phyloP scores from a whole-genome alignment of 2,888 invertebrate genomes.

The Diploptera punctata region DNA sequence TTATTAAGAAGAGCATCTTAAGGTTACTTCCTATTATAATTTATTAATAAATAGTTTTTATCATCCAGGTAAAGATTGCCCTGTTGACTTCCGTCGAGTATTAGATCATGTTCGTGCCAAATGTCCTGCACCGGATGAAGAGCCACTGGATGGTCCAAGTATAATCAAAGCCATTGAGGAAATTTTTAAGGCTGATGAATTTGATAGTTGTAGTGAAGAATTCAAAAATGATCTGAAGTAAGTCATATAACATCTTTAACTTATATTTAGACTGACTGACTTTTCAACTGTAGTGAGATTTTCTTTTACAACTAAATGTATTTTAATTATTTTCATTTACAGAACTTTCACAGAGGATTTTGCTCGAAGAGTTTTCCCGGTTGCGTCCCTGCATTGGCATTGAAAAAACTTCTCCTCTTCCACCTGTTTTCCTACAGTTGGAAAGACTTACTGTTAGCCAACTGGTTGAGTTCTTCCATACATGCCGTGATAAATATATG shows the following conservation, averaged over 20 bases:
- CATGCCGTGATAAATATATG: conserved; percentile 88
- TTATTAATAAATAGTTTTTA: too few relatives aligned
- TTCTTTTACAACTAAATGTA: too few relatives aligned
- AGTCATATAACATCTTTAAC: too few relatives aligned
- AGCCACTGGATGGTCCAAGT: conserved; percentile 63
- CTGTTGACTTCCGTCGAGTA: conserved; percentile 86
- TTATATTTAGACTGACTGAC: too few relatives aligned
- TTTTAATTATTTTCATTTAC: too few relatives aligned
- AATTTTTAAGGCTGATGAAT: conserved; percentile 56
- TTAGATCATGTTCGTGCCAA: conserved; percentile 82
- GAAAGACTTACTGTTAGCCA: conserved; percentile 73
- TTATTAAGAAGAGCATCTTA: too few relatives aligned
- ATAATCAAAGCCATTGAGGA: conserved; percentile 54
- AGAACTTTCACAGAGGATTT: conserved; percentile 38
- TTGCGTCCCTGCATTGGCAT: conserved; percentile 12
- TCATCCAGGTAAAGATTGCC: conserved; percentile 79
- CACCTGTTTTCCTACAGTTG: conserved; percentile 51
- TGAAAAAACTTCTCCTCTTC: not conserved
- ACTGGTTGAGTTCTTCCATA: conserved; percentile 75
- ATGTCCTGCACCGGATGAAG: conserved; percentile 72
- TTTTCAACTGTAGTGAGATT: too few relatives aligned
- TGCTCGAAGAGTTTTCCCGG: conserved; percentile 24
- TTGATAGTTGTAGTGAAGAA: conserved; percentile 64
- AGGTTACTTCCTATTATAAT: too few relatives aligned
- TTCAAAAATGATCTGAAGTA: conserved; percentile 79